Conservation (phyloP, 2,888 invertebrate species). For the Drosophila percnosoma region DNA sequence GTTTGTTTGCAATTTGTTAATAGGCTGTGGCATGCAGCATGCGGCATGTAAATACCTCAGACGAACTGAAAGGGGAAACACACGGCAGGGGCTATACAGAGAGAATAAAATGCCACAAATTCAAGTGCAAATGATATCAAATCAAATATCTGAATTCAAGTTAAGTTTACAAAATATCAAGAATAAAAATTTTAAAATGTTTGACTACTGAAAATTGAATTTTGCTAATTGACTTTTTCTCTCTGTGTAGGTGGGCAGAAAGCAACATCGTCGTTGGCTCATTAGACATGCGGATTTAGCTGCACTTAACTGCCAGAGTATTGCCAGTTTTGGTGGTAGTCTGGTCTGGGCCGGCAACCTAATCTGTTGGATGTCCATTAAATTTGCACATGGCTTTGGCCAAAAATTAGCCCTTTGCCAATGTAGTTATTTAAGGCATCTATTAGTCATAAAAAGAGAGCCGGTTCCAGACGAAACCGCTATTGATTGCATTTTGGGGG, state of each 20-base stretch:
- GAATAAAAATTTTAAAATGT: background rate
- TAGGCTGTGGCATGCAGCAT: constrained; percentile 78
- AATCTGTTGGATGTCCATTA: constrained; percentile 61
- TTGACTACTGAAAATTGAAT: background rate
- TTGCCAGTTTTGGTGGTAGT: constrained; percentile 1
- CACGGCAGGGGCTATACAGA: background rate
- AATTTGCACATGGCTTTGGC: constrained; percentile 71
- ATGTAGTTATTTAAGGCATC: constrained; percentile 71
- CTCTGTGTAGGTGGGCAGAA: background rate
- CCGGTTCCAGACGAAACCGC: constrained; percentile 1
- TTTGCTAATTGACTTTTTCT: background rate
- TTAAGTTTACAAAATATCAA: background rate
- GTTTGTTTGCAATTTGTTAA: constrained; percentile 80
- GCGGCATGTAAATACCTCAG: constrained; percentile 73
- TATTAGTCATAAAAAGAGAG: constrained; percentile 73
- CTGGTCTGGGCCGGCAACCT: constrained; percentile 48
- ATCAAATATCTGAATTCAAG: background rate
- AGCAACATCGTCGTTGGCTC: constrained; percentile 40
- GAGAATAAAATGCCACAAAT: background rate
- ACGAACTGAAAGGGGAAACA: background rate
- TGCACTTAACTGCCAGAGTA: background rate
- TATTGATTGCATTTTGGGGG: constrained; percentile 42
- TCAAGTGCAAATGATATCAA: background rate
- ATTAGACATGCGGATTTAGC: constrained; percentile 60
- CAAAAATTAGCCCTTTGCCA: constrained; percentile 63